Evolutionary conservation across 2,797 vertebrate species (phyloP), one percentile per base, ranked within the genome.

Genomic region (Xenops minutus): DNA sequence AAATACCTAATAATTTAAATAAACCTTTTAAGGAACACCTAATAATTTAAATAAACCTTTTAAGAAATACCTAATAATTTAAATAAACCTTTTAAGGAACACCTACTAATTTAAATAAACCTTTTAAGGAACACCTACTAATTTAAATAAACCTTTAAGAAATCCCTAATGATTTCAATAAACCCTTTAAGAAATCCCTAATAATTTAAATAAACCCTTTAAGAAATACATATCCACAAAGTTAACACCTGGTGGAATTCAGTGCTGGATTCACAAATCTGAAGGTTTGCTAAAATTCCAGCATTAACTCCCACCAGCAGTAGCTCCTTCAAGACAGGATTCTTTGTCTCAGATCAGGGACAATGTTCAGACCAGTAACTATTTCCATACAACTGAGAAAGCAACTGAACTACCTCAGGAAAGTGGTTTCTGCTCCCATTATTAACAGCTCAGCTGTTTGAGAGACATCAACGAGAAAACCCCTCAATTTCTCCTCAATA

Each of bases 261-360:
- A 29, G 49, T 8, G 69, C 39, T 41, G 56, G 46, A 63, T 0
- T 44, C 67, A 75, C 0, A 4, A 46, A 76, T 29, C 51, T 6
- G 11, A 79, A 80, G 48, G 39, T 62, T 62, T 62, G 43, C 46
- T 76, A 37, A 39, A 73, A 39, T 27, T 82, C 68, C 76, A 62
- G 23, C 1, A 5, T 23, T 26, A 12, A 51, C 39, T 49, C 23
- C 0, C 16, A 82, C 0, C 14, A 75, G 62, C 30, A 80, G 48
- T 0, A 11, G 17, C 7, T 85, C 62, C 61, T 89, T 75, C 49
- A 61, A 63, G 21, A 4, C 3, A 26, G 4, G 5, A 61, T 34
- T 54, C 32, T 63, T n/a, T 23, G 21, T n/a, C 44, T 39, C 44
- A 66, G 41, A 30, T 7, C 11, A 76, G 34, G 26, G 26, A 34